Evolutionary conservation across 1,140 invertebrate species (phyloP).

Genomic region (Diabrotica undecimpunctata): DNA sequence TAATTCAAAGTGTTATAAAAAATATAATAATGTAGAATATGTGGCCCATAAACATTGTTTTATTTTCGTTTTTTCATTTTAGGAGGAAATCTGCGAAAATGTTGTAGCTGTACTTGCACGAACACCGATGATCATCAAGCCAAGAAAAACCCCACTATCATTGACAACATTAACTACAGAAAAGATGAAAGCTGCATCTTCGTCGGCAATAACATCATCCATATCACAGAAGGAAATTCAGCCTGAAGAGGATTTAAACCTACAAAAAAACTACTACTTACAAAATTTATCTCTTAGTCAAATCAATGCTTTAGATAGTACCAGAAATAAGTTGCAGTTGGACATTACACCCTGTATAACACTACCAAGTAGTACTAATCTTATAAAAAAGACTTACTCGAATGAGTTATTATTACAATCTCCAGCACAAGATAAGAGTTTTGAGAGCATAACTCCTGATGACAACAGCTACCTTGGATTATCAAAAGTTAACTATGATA

Average conservation of each 20-base stretch:
- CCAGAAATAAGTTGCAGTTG: constrained; percentile 36
- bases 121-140: constrained; percentile 69
- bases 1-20: no score
- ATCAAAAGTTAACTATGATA: constrained; percentile 69
- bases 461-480: constrained; percentile 56
- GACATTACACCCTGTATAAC: constrained; percentile 36
- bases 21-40: no score
- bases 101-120: constrained; percentile 62
- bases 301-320: constrained; percentile 20
- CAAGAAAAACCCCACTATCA: constrained; percentile 62
- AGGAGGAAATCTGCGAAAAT: constrained; percentile 65
- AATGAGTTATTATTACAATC: constrained; percentile 31
- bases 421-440: constrained; percentile 38
- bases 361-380: constrained; percentile 1
- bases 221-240: constrained; percentile 58
- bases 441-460: constrained; percentile 58
- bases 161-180: constrained; percentile 43
- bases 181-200: not conserved
- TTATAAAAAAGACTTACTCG: constrained; percentile 18
- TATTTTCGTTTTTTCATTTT: constrained; percentile 41
- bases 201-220: not conserved
- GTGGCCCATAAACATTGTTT: no score
- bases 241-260: constrained; percentile 40
- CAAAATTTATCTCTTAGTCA: constrained; percentile 35
- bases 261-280: constrained; percentile 30